Base-by-base conservation (phyloP, 2,888 invertebrate genomes). In the Orthonychiurus folsomi region DNA sequence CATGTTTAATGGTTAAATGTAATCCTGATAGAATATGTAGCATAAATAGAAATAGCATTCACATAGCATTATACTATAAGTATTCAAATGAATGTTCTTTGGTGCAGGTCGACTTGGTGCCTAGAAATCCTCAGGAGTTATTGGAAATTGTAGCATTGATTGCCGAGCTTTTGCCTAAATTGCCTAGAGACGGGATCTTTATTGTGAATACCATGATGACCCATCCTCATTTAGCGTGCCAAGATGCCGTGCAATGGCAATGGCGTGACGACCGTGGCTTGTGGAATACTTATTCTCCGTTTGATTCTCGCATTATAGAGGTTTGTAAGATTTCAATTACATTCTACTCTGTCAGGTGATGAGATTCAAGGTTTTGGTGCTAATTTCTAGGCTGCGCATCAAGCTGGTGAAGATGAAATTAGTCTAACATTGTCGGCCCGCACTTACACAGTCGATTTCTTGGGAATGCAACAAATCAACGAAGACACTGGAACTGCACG, bases 401-500 rank as follows among this genome's bases (percentile, higher is more conserved):
- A 89, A 75, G 88, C 88, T 71, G 92, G 93, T 47, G 96, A 96
- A 77, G 94, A 96, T 76, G 96, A 96, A 79, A 90, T 95, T 73
- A 90, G 89, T 76, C 82, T 97, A 70, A 89, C 89, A 63, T 90
- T 93, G 60, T 83, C 93, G 76, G 94, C 94, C 59, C 85, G 93
- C 73, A 93, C 93, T 1, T 96, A 95, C 80, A 93, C 94, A 1
- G 88, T 97, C 70, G 96, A 97, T 81, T 89, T 97, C 76, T 88
- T 92, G 76, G 88, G 93, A 73, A 93, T 96, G 94, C 94, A 94
- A 78, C 95, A 97, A 81, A 91, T 96, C 70, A 97, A 96, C 78
- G 96, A 97, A 81, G 95, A 95, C 78, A 93, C 94, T 0, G 96
- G 96, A 66, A 93, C 93, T 27, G 88, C 93, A 47, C 82, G 95